Conservation (phyloP, 2,888 invertebrate species). For the Drosophila parthenogenetica region DNA sequence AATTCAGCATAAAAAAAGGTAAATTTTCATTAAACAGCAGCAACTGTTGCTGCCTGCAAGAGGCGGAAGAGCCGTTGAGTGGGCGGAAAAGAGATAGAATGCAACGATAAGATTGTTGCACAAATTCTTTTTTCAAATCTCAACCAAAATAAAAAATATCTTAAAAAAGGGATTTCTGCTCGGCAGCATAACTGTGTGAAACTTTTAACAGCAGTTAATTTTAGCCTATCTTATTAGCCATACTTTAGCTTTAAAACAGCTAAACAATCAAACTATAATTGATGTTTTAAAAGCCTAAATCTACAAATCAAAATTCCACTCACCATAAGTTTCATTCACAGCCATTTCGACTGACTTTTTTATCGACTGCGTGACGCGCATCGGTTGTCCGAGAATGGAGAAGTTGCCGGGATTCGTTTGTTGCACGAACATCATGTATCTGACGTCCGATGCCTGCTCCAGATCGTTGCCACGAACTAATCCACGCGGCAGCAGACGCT, state of each 20-base stretch:
- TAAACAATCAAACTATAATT: no score
- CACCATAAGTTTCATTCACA: constrained; percentile 85
- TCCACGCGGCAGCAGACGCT: constrained; percentile 82
- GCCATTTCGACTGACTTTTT: constrained; percentile 83
- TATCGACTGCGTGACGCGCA: constrained; percentile 82
- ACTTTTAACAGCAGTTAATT: no score
- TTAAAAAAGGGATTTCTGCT: constrained; percentile 24
- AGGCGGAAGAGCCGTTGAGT: constrained; percentile 33
- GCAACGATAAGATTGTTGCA: constrained; percentile 38
- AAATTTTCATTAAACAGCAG: constrained; percentile 75
- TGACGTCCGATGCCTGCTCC: constrained; percentile 81
- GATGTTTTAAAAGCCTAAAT: background rate
- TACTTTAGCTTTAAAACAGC: no score
- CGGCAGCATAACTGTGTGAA: constrained; percentile 1
- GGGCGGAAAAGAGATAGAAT: constrained; percentile 51
- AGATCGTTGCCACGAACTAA: constrained; percentile 83
- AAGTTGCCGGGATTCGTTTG: constrained; percentile 84
- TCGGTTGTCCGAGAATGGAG: constrained; percentile 85
- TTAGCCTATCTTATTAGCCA: no score
- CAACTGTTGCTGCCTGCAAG: constrained; percentile 31
- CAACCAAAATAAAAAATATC: constrained; percentile 5
- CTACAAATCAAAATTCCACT: constrained; percentile 61
- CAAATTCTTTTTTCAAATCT: constrained; percentile 18
- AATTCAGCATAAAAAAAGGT: constrained; percentile 72
- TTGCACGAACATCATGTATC: constrained; percentile 84